Conservation (phyloP, 1,140 invertebrate species). For the Drosophila ogumai region DNA sequence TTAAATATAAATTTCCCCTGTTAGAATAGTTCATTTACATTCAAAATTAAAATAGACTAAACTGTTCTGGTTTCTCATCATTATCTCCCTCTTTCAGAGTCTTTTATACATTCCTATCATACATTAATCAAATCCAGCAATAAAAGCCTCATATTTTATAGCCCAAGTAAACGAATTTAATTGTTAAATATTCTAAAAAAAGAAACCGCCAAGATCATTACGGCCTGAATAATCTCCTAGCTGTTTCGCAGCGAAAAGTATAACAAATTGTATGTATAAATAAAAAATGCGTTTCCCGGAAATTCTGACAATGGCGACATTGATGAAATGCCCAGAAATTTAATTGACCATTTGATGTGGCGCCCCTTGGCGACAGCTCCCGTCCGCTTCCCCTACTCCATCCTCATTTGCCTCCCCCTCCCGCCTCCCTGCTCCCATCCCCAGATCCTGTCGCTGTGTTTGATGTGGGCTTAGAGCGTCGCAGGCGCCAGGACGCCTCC, state of each 20-base stretch:
- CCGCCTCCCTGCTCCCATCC: not conserved
- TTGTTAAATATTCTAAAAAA: slow-evolving; percentile 2
- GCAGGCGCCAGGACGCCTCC: slow-evolving; percentile 26
- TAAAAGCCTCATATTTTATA: slow-evolving; percentile 1
- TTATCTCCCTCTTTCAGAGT: too few relatives aligned
- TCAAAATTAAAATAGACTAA: not conserved
- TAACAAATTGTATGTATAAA: slow-evolving; percentile 48
- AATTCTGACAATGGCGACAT: slow-evolving; percentile 62
- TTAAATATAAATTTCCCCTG: not conserved
- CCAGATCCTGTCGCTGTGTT: slow-evolving; percentile 42
- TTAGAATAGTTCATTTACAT: not conserved
- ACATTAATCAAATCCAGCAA: slow-evolving; percentile 2
- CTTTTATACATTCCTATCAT: not conserved
- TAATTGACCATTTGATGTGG: slow-evolving; percentile 77
- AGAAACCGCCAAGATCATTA: slow-evolving; percentile 11
- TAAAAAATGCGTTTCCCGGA: slow-evolving; percentile 57
- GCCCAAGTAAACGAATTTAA: slow-evolving; percentile 1
- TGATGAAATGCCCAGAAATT: slow-evolving; percentile 73
- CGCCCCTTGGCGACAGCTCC: slow-evolving; percentile 32
- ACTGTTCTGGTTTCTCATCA: not conserved
- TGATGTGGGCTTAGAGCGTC: slow-evolving; percentile 71
- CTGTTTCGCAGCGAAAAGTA: slow-evolving; percentile 12
- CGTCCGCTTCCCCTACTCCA: not conserved
- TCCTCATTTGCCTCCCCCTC: not conserved
- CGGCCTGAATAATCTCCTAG: slow-evolving; percentile 6